A percentile compares a stretch with the other conserved stretches of the same genome.
Evolutionary conservation across 2,888 invertebrate genomes (phyloP).

Genomic region (Pristionchus fissidentatus): DNA sequence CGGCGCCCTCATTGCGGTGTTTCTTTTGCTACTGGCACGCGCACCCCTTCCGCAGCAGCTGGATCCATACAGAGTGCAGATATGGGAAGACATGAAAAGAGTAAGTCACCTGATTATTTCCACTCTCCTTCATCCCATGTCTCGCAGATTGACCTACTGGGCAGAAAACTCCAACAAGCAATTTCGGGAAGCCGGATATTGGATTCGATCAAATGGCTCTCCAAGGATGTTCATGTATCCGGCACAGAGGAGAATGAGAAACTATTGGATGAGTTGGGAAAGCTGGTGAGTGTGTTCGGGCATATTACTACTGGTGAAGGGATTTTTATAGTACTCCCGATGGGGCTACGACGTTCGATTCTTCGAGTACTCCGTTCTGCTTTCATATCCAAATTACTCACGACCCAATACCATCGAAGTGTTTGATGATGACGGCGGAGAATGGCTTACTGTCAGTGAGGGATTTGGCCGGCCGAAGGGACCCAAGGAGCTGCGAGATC

Average conservation of each 20-base stretch:
- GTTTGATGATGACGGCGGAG: slow-evolving; percentile 50
- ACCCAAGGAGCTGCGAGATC: slow-evolving; percentile 51
- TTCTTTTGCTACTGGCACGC: background rate
- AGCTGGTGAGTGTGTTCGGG: slow-evolving; percentile 59
- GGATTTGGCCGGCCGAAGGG: slow-evolving; percentile 60
- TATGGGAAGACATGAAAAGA: slow-evolving; percentile 26
- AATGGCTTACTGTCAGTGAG: slow-evolving; percentile 65
- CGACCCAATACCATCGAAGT: slow-evolving; percentile 57
- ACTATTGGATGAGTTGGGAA: slow-evolving; percentile 63
- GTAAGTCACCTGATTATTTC: slow-evolving; percentile 8
- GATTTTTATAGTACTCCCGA: slow-evolving; percentile 59
- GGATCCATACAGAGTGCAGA: background rate
- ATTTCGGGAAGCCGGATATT: slow-evolving; percentile 37
- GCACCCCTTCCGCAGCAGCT: background rate
- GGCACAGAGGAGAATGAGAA: slow-evolving; percentile 68
- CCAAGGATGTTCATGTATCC: slow-evolving; percentile 66
- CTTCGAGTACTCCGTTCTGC: slow-evolving; percentile 59
- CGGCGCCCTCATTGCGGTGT: slow-evolving; percentile 27
- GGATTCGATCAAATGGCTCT: slow-evolving; percentile 56
- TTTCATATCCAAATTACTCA: slow-evolving; percentile 61
- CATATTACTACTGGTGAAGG: background rate
- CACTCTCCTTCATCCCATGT: background rate
- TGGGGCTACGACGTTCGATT: slow-evolving; percentile 61
- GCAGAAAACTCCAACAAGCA: background rate
- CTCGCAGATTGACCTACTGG: slow-evolving; percentile 11